phyloP scores from a whole-genome alignment of 2,797 vertebrate genomes.

The Lacerta bilineata region DNA sequence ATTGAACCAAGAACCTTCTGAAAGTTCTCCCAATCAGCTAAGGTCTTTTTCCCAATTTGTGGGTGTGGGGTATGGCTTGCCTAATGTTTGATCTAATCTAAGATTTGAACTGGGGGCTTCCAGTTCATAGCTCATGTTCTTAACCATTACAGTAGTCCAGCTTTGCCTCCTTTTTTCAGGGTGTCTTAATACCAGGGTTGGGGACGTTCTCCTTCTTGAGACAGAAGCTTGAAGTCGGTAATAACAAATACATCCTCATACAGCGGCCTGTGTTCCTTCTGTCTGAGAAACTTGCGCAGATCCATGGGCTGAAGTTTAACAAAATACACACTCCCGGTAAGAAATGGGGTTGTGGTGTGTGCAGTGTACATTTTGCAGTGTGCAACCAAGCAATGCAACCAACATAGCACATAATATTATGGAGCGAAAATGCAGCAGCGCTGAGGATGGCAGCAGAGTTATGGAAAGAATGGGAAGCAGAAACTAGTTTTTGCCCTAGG shows the following conservation, averaged over 20 bases:
- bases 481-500: not conserved
- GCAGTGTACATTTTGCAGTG: too few species aligned
- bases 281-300: constrained; percentile 82
- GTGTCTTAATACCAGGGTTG: constrained; percentile 83
- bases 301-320: constrained; percentile 79
- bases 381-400: not conserved
- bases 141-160: not conserved
- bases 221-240: constrained; percentile 80
- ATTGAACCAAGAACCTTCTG: too few species aligned
- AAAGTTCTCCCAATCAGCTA: too few species aligned
- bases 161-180: constrained; percentile 71
- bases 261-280: constrained; percentile 84
- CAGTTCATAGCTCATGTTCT: not conserved
- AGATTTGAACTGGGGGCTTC: not conserved
- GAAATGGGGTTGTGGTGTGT: not conserved
- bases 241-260: constrained; percentile 72
- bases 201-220: constrained; percentile 87
- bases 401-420: not conserved
- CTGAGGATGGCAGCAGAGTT: not conserved
- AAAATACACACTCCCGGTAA: constrained; percentile 82
- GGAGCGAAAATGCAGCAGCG: not conserved
- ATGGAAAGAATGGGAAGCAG: not conserved
- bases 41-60: not conserved
- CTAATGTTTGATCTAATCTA: not conserved
- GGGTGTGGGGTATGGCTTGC: not conserved